Evolutionary conservation across 2,113 vertebrate genomes (phyloP), one percentile per base, ranked within the genome.

Genomic region (Pungitius pungitius): DNA sequence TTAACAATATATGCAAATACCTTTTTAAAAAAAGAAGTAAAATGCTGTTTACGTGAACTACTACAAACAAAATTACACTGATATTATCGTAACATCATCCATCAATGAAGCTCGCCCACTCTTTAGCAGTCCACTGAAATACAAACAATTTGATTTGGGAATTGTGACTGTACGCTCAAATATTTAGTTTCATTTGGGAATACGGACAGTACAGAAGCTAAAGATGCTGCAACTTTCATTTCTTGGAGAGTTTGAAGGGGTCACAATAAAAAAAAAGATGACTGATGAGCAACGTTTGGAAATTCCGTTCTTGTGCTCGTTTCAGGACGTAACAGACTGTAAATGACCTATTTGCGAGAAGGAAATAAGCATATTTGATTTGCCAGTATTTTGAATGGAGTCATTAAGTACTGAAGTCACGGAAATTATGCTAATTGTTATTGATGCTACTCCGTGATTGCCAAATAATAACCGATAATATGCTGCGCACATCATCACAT

Each of bases 401-500:
- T 72, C 85, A 85, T 92, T 92, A 86, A 78, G 79, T 59, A 71
- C 65, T 56, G 58, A 66, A 91, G 87, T 88, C 78, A 75, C 69
- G 66, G 80, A 83, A 85, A 88, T 91, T 82, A 87, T 84, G 85
- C 75, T 89, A 92, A 92, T 91, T 85, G 85, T 76, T 91, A 91
- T 87, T 88, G 90, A 94, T 89, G 88, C 83, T 73, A 85, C 81
- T 79, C 75, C 71, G 82, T 91, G 87, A 93, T 91, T 90, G 84
- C 82, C 79, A 86, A 90, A 92, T 91, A 92, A 91, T 93, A 91
- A 90, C 85, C 35, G 54, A 89, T 86, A 85, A 90, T 86, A 84
- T 82, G 87, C 81, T 58, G 78, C 90, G 89, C 83, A 84, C 82
- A 85, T 87, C 82, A 68, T 80, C 81, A 69, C 87, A 92, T 93